Evolutionary conservation across 2,113 vertebrate genomes (phyloP).

Genomic region (Forbesichthys papilliferus): DNA sequence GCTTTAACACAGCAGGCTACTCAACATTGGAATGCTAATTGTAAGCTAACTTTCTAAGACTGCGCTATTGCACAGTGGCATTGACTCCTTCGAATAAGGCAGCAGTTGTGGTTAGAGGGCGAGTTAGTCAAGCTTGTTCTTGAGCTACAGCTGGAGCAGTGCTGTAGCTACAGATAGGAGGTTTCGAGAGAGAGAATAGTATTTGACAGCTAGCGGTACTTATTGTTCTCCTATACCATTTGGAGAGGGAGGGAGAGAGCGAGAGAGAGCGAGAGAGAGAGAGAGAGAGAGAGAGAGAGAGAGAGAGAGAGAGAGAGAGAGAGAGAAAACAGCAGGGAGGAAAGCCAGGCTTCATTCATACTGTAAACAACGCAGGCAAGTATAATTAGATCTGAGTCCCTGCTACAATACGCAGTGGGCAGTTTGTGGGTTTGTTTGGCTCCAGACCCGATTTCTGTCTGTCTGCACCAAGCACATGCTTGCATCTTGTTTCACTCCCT

Average conservation of each 20-base stretch:
- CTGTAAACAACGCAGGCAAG: constrained; percentile 49
- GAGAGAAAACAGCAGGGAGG: neutral
- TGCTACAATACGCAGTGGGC: constrained; percentile 28
- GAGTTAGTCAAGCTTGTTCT: too few relatives aligned
- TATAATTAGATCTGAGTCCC: constrained; percentile 60
- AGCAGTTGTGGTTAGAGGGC: too few relatives aligned
- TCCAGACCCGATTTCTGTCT: neutral
- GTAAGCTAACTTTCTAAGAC: too few relatives aligned
- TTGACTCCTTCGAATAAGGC: too few relatives aligned
- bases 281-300: neutral
- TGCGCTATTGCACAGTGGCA: too few relatives aligned
- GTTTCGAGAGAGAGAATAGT: too few relatives aligned
- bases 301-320: neutral
- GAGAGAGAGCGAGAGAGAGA: neutral
- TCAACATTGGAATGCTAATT: too few relatives aligned
- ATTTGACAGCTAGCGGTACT: too few relatives aligned
- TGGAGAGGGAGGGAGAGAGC: neutral
- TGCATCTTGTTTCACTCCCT: neutral
- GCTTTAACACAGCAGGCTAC: too few relatives aligned
- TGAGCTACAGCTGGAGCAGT: too few relatives aligned
- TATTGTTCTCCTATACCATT: too few relatives aligned
- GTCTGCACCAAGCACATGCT: neutral
- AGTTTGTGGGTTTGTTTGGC: constrained; percentile 19
- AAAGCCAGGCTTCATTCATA: constrained; percentile 38
- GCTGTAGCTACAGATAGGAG: too few relatives aligned